phyloP scores from a whole-genome alignment of 2,888 invertebrate species.

The Agriopis marginaria region DNA sequence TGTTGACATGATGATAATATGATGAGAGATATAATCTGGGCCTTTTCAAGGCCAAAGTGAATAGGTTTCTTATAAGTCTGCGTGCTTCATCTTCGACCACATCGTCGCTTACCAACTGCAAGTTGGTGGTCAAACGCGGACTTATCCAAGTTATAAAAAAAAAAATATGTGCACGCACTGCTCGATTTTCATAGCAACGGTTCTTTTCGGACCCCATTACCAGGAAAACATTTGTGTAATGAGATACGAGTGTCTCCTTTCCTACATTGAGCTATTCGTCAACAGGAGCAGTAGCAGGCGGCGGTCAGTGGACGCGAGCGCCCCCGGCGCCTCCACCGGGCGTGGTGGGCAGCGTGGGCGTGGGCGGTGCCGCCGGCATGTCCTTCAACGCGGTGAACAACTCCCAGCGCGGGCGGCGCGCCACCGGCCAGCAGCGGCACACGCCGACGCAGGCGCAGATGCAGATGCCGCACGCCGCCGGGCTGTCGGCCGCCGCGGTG shows the following conservation, averaged over 20 bases:
- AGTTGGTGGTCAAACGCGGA: too few species aligned
- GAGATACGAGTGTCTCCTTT: neutral
- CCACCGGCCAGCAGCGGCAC: constrained; percentile 67
- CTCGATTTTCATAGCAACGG: too few species aligned
- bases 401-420: constrained; percentile 69
- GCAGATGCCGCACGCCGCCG: constrained; percentile 76
- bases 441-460: constrained; percentile 67
- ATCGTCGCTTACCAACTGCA: too few species aligned
- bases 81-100: too few species aligned
- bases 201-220: neutral
- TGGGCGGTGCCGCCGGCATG: constrained; percentile 54
- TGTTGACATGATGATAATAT: too few species aligned
- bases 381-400: constrained; percentile 62
- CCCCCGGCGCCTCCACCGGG: constrained; percentile 90
- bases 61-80: too few species aligned
- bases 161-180: too few species aligned
- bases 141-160: too few species aligned
- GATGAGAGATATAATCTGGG: too few species aligned
- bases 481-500: constrained; percentile 75
- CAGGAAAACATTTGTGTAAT: neutral
- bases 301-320: constrained; percentile 92
- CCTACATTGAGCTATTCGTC: neutral
- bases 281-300: constrained; percentile 75
- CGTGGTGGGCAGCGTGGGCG: constrained; percentile 62
- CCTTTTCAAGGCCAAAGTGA: too few species aligned